Evolutionary conservation across 2,797 vertebrate genomes (phyloP).

Genomic region (Dallia pectoralis): DNA sequence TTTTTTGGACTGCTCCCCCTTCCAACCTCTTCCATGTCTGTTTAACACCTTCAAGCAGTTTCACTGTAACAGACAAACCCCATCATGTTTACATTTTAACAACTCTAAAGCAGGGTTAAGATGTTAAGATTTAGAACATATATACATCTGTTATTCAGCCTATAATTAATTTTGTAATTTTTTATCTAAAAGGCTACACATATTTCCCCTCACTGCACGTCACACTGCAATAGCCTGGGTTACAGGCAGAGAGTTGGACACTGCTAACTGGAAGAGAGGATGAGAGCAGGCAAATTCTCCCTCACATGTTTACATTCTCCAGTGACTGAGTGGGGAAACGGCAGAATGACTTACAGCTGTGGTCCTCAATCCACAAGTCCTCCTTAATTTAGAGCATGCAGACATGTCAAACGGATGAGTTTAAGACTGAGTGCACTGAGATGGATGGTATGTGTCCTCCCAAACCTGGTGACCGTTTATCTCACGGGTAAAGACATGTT

Average conservation of each 20-base stretch:
- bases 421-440: neutral
- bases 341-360: constrained; percentile 54
- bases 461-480: neutral
- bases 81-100: constrained; percentile 18
- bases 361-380: constrained; percentile 17
- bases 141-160: too few species aligned
- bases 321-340: constrained; percentile 44
- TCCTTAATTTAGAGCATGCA: constrained; percentile 22
- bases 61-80: constrained; percentile 20
- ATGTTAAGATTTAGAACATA: too few species aligned
- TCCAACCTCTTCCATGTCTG: neutral
- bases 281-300: constrained; percentile 42
- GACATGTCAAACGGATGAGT: constrained; percentile 29
- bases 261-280: constrained; percentile 31
- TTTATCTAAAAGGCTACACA: too few species aligned
- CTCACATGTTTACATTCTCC: constrained; percentile 59
- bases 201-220: too few species aligned
- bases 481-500: neutral
- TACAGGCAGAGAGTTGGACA: neutral
- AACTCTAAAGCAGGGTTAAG: neutral
- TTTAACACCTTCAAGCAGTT: constrained; percentile 13
- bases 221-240: too few species aligned
- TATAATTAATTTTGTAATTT: too few species aligned
- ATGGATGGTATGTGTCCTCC: neutral
- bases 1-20: constrained; percentile 1